Conservation (phyloP, 2,888 invertebrate species). For the Hyalella azteca region DNA sequence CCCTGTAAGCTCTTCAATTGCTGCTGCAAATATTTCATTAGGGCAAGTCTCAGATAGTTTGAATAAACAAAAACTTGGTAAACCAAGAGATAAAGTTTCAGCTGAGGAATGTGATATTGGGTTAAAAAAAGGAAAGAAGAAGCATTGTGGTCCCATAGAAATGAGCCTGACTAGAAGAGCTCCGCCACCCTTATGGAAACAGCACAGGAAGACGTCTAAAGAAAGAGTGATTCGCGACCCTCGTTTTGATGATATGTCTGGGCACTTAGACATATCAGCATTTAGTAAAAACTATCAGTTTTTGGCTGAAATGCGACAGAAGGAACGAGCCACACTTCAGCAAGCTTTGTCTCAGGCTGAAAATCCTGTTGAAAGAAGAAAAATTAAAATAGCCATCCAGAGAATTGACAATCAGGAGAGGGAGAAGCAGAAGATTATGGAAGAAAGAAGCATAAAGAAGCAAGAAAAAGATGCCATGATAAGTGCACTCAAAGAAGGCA, state of each 20-base stretch:
- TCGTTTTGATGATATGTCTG: conserved; percentile 55
- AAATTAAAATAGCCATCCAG: conserved; percentile 43
- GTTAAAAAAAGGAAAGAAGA: not conserved
- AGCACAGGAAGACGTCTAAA: not conserved
- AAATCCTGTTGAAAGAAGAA: conserved; percentile 25
- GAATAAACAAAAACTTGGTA: too few relatives aligned
- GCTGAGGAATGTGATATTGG: too few relatives aligned
- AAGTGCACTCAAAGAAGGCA: conserved; percentile 1
- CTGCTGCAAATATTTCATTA: too few relatives aligned
- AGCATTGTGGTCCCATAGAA: conserved; percentile 1
- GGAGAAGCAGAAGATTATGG: not conserved
- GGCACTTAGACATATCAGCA: conserved; percentile 38
- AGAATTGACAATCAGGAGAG: conserved; percentile 2
- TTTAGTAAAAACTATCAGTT: conserved; percentile 48
- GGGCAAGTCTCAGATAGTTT: too few relatives aligned
- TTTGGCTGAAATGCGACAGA: conserved; percentile 41
- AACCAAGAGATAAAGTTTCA: too few relatives aligned
- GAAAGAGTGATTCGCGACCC: conserved; percentile 41
- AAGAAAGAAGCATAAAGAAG: not conserved
- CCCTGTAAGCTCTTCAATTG: too few relatives aligned
- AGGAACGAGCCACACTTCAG: conserved; percentile 45
- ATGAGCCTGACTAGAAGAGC: not conserved
- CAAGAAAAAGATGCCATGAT: not conserved
- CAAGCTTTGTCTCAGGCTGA: conserved; percentile 40
- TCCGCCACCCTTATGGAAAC: conserved; percentile 1